Base-by-base conservation (phyloP, 2,113 vertebrate species). In the Cygnus atratus region DNA sequence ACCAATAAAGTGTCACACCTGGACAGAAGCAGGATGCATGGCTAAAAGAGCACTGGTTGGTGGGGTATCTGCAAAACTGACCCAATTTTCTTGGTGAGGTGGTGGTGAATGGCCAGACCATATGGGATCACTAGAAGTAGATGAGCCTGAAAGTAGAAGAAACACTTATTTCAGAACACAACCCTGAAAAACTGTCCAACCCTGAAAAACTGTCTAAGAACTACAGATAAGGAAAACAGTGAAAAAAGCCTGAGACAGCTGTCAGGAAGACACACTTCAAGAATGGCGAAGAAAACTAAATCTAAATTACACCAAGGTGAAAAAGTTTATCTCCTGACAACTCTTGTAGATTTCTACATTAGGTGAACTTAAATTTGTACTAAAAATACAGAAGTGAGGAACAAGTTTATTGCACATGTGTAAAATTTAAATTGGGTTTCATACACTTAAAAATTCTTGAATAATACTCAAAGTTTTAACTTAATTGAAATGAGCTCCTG, bases 41-140 rank as follows among this genome's bases (percentile, higher is more conserved):
- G 98, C 97, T 97, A 99, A 99, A 97, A 99, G 98, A 95, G 99
- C 98, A 98, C 99, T 99, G 98, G 99, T 99, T 97, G 99, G 99
- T 94, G 99, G 99, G 74, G 99, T 99, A 98, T 99, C 99, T 97
- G 99, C 99, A 98, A 99, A 99, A 98, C 99, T 99, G 98, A 99
- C 99, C 99, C 99, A 99, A 79, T 99, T 99, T 97, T 99, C 99
- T 98, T 99, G 99, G 97, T 99, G 98, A 15, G 99, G 99, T 96
- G 98, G 99, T 63, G 99, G 99, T 73, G 99, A 99, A 93, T 99
- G 99, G 77, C 99, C 99, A 75, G 98, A 96, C 99, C 99, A 99
- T 97, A 99, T 98, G 70, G 98, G 98, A 57, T 99, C 99, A 70
- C 97, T 98, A 75, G 99, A 90, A 97, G 99, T 79, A 96, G 98